A percentile compares a stretch with the other conserved stretches of the same genome.
These are phyloP conservation scores for Pachymerium ferrugineum DNA, from an alignment of 2,888 invertebrate genomes.

Conservation along the genomic window DNA sequence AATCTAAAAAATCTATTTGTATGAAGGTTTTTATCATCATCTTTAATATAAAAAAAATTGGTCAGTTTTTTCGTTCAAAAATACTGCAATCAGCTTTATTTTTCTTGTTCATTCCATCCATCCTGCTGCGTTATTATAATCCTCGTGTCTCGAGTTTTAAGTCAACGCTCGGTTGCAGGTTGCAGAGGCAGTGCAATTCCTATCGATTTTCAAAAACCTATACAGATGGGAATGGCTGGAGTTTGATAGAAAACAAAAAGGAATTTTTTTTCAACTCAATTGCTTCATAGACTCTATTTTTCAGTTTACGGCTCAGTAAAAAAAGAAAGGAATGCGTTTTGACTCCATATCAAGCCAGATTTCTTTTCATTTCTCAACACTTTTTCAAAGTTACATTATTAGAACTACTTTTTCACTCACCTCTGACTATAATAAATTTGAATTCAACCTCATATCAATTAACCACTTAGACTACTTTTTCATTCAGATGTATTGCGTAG, in stretches of 20 bases:
- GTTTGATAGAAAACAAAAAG: conserved; percentile 10
- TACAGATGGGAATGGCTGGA: not conserved
- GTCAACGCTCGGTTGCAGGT: conserved; percentile 8
- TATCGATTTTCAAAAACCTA: not conserved
- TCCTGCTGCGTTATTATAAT: conserved; percentile 10
- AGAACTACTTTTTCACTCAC: not conserved
- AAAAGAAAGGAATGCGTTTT: not conserved
- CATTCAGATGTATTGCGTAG: no score
- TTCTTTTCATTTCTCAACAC: not conserved
- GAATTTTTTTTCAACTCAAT: not conserved
- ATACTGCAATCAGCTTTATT: not conserved
- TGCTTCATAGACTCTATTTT: not conserved
- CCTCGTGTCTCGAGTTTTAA: conserved; percentile 9
- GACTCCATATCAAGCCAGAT: not conserved
- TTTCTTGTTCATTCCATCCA: not conserved
- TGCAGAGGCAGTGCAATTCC: conserved; percentile 9
- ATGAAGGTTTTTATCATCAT: no score
- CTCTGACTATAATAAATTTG: no score
- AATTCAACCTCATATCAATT: no score
- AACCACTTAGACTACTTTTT: no score
- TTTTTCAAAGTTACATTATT: not conserved
- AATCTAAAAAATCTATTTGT: no score
- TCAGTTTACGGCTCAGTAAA: not conserved
- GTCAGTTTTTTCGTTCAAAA: not conserved
- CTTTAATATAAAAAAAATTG: no score